phyloP scores from a whole-genome alignment of 1,140 invertebrate species.

The Ruditapes philippinarum region DNA sequence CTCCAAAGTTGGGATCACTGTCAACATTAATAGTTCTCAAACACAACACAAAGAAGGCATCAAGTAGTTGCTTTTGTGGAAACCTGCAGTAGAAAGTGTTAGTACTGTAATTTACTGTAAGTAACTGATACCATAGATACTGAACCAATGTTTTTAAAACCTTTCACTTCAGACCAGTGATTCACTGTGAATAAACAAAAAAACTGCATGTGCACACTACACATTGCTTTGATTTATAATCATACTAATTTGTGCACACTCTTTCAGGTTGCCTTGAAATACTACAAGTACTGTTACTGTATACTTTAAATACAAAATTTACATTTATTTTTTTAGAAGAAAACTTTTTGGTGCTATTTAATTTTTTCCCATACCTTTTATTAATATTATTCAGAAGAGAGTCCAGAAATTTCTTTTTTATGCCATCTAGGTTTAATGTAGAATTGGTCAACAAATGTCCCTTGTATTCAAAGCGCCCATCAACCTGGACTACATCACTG shows the following conservation, averaged over 20 bases:
- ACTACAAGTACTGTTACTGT: too few species aligned
- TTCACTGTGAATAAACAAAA: too few species aligned
- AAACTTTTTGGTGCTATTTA: too few species aligned
- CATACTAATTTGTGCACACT: too few species aligned
- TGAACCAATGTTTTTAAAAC: too few species aligned
- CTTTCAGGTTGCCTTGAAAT: neutral
- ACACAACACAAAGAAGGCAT: constrained; percentile 34
- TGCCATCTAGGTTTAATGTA: neutral
- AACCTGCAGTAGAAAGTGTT: neutral
- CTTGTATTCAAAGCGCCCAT: neutral
- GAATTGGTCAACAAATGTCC: neutral
- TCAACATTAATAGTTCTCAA: neutral
- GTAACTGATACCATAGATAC: too few species aligned
- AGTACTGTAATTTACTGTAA: neutral
- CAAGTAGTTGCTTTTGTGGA: neutral
- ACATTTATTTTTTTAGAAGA: too few species aligned
- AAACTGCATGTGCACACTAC: too few species aligned
- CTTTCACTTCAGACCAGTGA: too few species aligned
- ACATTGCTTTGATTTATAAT: too few species aligned
- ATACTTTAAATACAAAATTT: too few species aligned
- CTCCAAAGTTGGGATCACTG: neutral
- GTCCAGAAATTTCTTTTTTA: neutral
- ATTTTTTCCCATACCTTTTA: too few species aligned
- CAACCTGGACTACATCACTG: neutral
- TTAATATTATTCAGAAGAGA: neutral